Percentiles rank a stretch among this genome's conserved stretches.
phyloP scores from a whole-genome alignment of 2,797 vertebrate genomes.

The Aselliscus stoliczkanus region DNA sequence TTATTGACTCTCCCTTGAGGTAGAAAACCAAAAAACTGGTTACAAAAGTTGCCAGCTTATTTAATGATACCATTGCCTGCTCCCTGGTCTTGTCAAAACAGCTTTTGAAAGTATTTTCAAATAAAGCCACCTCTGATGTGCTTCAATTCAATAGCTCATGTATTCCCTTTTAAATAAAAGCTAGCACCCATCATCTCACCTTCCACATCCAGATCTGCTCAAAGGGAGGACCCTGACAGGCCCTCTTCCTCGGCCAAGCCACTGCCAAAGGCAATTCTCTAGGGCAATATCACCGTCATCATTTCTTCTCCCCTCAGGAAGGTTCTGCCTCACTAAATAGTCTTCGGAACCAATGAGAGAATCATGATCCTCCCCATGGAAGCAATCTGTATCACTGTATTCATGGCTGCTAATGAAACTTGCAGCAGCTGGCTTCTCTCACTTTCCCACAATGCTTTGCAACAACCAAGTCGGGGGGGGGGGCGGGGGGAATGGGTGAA shows the following conservation, averaged over 20 bases:
- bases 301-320: conserved; percentile 44
- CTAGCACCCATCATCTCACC: conserved; percentile 25
- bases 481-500: background rate
- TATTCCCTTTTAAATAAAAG: conserved; percentile 71
- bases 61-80: conserved; percentile 79
- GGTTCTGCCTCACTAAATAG: conserved; percentile 42
- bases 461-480: background rate
- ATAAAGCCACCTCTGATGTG: conserved; percentile 69
- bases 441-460: background rate
- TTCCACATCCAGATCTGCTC: conserved; percentile 58
- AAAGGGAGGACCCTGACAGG: background rate
- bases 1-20: conserved; percentile 87
- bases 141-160: conserved; percentile 56
- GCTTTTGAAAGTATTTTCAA: conserved; percentile 76
- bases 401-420: background rate
- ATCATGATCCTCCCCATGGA: background rate
- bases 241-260: conserved; percentile 40
- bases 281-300: background rate
- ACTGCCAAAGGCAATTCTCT: conserved; percentile 52
- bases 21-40: conserved; percentile 79
- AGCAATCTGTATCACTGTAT: background rate
- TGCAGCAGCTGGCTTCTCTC: conserved; percentile 31
- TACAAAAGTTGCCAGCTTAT: conserved; percentile 81
- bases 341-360: conserved; percentile 58
- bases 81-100: conserved; percentile 77